A percentile compares a stretch with the other conserved stretches of the same genome.
Evolutionary conservation across 2,888 invertebrate genomes (phyloP).

Genomic region (Coremacera marginata): DNA sequence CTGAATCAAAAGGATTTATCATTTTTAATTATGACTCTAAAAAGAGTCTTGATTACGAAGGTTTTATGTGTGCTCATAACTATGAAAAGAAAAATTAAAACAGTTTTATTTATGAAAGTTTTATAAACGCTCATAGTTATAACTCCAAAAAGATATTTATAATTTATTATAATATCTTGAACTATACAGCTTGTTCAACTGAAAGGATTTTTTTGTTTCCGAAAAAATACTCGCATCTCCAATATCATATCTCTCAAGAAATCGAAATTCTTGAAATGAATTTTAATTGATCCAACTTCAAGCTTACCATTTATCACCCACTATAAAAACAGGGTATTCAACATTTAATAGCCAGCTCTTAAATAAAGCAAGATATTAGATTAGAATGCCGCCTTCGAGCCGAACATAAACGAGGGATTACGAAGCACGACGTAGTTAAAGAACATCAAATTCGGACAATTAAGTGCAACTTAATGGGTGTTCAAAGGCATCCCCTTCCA

Average conservation of each 20-base stretch:
- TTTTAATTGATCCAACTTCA: constrained; percentile 11
- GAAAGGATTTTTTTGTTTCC: too few species aligned
- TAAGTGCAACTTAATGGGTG: constrained; percentile 50
- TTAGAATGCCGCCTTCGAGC: neutral
- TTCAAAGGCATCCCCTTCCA: constrained; percentile 13
- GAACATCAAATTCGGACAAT: constrained; percentile 45
- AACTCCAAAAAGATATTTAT: too few species aligned
- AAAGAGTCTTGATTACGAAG: too few species aligned
- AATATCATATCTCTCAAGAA: neutral
- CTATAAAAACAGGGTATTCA: constrained; percentile 8
- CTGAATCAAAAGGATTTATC: too few species aligned
- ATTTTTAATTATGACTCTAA: too few species aligned
- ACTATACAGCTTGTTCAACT: too few species aligned
- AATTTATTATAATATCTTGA: too few species aligned
- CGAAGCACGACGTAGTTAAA: neutral
- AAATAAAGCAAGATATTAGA: constrained; percentile 22
- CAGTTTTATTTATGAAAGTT: too few species aligned
- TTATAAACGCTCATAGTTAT: too few species aligned
- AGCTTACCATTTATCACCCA: constrained; percentile 7
- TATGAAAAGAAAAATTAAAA: too few species aligned
- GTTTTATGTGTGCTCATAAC: too few species aligned
- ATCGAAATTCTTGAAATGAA: constrained; percentile 3
- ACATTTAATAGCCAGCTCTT: neutral
- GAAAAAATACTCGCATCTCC: too few species aligned
- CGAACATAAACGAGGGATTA: constrained; percentile 28